Percentiles rank a stretch among this genome's conserved stretches.
phyloP scores from a whole-genome alignment of 2,888 invertebrate species.

The Apodemia duryi region DNA sequence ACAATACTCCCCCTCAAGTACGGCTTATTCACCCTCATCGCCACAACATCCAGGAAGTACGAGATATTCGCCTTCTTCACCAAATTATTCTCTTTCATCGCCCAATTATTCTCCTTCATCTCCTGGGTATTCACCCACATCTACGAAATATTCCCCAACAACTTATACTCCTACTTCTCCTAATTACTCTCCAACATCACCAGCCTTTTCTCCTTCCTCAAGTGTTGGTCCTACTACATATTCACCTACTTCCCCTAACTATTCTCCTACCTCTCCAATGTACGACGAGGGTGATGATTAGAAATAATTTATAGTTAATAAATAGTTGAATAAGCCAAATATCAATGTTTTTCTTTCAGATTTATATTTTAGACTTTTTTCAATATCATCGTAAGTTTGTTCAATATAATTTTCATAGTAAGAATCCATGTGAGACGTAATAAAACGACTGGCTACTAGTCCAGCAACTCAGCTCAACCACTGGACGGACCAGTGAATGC shows the following conservation, averaged over 20 bases:
- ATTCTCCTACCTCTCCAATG: conserved; percentile 81
- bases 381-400: too few relatives aligned
- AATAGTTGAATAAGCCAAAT: conserved; percentile 2
- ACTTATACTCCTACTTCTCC: conserved; percentile 90
- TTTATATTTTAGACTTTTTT: neutral
- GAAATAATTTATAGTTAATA: conserved; percentile 19
- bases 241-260: conserved; percentile 67
- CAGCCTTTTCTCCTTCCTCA: conserved; percentile 89
- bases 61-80: conserved; percentile 84
- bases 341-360: neutral
- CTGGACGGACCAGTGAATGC: too few relatives aligned
- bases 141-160: conserved; percentile 90
- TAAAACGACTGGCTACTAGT: too few relatives aligned
- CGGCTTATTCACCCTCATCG: conserved; percentile 85
- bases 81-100: conserved; percentile 84
- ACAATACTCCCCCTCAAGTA: conserved; percentile 87
- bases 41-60: conserved; percentile 87
- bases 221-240: conserved; percentile 73
- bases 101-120: conserved; percentile 88
- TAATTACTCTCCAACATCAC: conserved; percentile 89
- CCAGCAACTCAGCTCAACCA: too few relatives aligned
- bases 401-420: too few relatives aligned
- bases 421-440: too few relatives aligned
- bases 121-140: conserved; percentile 88
- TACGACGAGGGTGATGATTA: conserved; percentile 79